phyloP scores from a whole-genome alignment of 35 echinoderm and acorn worm genomes.

The Amphiura filiformis region DNA sequence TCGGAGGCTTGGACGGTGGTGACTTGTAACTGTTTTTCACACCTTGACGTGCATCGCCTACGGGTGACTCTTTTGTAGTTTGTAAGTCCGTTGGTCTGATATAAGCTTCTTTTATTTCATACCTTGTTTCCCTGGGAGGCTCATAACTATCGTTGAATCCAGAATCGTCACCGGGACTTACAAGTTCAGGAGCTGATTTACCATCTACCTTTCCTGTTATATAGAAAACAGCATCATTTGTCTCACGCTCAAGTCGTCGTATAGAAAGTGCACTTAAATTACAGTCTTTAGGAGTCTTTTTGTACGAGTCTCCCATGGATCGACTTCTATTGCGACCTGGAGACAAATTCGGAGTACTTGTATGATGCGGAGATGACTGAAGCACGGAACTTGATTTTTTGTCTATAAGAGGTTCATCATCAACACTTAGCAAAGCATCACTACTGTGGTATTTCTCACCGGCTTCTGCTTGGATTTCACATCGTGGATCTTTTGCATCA shows the following conservation, averaged over 20 bases:
- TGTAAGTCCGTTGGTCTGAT: neutral
- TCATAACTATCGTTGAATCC: neutral
- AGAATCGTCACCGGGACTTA: neutral
- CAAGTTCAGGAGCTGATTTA: neutral
- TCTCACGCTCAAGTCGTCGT: conserved; percentile 17
- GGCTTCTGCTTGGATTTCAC: neutral
- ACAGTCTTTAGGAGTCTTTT: too few relatives aligned
- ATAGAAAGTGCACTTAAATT: conserved; percentile 29
- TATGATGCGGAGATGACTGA: neutral
- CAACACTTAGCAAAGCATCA: neutral
- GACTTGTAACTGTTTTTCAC: neutral
- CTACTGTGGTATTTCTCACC: neutral
- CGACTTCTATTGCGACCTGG: neutral
- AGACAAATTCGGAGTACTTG: neutral
- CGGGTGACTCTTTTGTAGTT: neutral
- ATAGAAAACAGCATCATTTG: conserved; percentile 25
- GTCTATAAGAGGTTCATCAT: neutral
- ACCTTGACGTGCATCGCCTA: too few relatives aligned
- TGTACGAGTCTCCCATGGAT: neutral
- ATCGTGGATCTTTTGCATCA: neutral
- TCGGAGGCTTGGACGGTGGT: neutral
- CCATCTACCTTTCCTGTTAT: conserved; percentile 9
- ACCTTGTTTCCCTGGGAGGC: neutral
- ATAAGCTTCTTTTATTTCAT: neutral
- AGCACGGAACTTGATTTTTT: neutral